A percentile compares a stretch with the other conserved stretches of the same genome.
Evolutionary conservation across 2,797 vertebrate species (phyloP).

Genomic region (Rallus crepitans): DNA sequence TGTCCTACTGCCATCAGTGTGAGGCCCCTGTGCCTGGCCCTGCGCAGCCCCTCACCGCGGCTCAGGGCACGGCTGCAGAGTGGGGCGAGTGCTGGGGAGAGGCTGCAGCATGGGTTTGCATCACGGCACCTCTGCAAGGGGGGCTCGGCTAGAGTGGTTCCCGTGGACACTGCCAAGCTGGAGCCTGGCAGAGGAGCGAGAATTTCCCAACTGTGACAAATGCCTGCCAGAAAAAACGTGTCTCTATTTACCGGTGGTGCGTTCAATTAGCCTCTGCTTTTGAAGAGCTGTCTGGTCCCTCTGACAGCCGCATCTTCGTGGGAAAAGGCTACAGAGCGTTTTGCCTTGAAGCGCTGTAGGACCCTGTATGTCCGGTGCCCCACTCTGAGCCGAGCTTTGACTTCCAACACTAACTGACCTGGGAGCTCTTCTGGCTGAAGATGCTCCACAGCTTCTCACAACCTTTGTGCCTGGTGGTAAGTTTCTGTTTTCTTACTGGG

Average conservation of each 20-base stretch:
- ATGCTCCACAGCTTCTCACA: background rate
- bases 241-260: constrained; percentile 8
- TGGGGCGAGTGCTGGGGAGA: fast-evolving
- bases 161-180: background rate
- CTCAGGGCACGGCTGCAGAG: background rate
- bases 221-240: background rate
- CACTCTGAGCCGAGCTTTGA: background rate
- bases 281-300: background rate
- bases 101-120: background rate
- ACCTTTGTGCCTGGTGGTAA: background rate
- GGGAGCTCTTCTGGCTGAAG: background rate
- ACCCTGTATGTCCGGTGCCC: background rate
- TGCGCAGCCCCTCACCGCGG: background rate
- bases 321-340: background rate
- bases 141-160: background rate
- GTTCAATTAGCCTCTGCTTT: background rate
- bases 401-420: background rate
- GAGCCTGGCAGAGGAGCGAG: constrained; percentile 39
- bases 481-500: background rate
- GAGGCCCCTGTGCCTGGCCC: fast-evolving
- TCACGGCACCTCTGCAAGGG: background rate
- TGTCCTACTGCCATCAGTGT: fast-evolving
- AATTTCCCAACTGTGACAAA: constrained; percentile 40
- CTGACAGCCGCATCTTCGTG: background rate
- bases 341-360: background rate